Evolutionary conservation across 2,888 invertebrate species (phyloP).

Genomic region (Diadegma fenestrale): DNA sequence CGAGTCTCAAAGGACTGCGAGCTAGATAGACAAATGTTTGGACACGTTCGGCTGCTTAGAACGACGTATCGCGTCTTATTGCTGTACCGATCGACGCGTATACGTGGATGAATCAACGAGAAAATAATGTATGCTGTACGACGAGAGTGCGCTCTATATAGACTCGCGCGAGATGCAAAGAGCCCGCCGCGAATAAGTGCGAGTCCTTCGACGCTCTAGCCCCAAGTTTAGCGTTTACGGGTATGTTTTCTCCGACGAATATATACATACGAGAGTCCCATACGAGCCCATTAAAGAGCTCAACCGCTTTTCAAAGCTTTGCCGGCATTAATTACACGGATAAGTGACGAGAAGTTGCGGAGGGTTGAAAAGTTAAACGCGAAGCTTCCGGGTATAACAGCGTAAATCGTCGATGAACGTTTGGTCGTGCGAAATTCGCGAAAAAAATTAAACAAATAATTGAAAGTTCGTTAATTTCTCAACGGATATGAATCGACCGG

Average conservation of each 20-base stretch:
- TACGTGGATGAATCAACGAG: not conserved
- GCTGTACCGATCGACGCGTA: constrained; percentile 19
- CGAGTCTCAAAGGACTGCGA: constrained; percentile 66
- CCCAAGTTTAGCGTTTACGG: constrained; percentile 55
- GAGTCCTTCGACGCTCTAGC: constrained; percentile 44
- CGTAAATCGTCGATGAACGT: not conserved
- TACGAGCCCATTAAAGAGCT: constrained; percentile 15
- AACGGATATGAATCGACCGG: not conserved
- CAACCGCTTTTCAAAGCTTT: constrained; percentile 22
- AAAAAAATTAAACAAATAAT: not conserved
- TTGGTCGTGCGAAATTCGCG: not conserved
- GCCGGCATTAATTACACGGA: constrained; percentile 35
- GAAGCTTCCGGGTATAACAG: not conserved
- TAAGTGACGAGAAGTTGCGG: constrained; percentile 18
- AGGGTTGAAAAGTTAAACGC: not conserved
- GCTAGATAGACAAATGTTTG: constrained; percentile 67
- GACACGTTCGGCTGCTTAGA: constrained; percentile 66
- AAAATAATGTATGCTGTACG: constrained; percentile 13
- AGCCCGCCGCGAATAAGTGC: constrained; percentile 36
- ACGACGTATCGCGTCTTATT: constrained; percentile 55
- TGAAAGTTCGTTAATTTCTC: not conserved
- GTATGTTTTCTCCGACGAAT: constrained; percentile 45
- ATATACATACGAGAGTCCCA: constrained; percentile 14
- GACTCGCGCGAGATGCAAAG: constrained; percentile 31
- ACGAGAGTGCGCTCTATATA: no score